Evolutionary conservation across 2,888 invertebrate species (phyloP).

Genomic region (Notodonta ziczac): DNA sequence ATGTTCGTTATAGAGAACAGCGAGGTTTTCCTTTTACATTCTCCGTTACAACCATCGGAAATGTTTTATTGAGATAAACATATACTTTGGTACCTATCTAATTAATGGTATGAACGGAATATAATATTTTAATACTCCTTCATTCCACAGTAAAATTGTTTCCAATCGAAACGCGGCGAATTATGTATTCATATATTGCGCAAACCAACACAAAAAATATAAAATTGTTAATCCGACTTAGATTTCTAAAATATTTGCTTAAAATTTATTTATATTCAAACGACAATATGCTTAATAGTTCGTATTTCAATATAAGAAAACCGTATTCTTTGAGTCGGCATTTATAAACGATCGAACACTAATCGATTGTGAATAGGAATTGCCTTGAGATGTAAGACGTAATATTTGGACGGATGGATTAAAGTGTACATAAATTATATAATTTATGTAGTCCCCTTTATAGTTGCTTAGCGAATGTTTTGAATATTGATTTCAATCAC

Average conservation of each 20-base stretch:
- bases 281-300: conserved; percentile 57
- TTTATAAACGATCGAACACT: conserved; percentile 58
- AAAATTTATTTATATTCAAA: conserved; percentile 65
- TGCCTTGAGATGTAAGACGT: conserved; percentile 53
- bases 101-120: conserved; percentile 12
- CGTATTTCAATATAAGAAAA: conserved; percentile 58
- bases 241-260: conserved; percentile 58
- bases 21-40: not conserved
- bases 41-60: conserved; percentile 9
- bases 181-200: not conserved
- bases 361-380: conserved; percentile 73
- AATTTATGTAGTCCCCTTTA: conserved; percentile 60
- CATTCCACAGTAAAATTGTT: not conserved
- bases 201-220: conserved; percentile 22
- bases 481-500: conserved; percentile 62
- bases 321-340: conserved; percentile 50
- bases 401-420: conserved; percentile 60
- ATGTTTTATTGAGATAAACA: conserved; percentile 27
- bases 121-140: conserved; percentile 25
- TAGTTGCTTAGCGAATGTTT: conserved; percentile 48
- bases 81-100: no score
- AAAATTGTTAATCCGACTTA: conserved; percentile 44
- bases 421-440: conserved; percentile 53
- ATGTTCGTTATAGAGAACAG: conserved; percentile 25
- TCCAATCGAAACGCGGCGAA: not conserved